These are phyloP conservation scores for Paramormyrops kingsleyae DNA, from an alignment of 2,113 vertebrate species.

Conservation along the genomic window DNA sequence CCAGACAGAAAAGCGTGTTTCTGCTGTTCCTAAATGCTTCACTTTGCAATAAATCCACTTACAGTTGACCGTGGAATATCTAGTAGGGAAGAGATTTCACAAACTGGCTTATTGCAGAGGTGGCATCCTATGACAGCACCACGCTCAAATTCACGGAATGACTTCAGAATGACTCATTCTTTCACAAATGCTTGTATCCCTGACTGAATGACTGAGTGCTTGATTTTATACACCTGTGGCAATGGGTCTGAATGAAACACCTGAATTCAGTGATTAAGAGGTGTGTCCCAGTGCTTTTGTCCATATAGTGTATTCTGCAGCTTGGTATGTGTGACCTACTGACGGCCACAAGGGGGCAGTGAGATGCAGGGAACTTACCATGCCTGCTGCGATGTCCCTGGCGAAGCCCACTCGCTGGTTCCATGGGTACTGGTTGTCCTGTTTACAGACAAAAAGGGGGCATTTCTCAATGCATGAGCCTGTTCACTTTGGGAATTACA, in stretches of 20 bases:
- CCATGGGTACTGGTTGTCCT: constrained; percentile 92
- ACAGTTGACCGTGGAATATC: not conserved
- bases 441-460: constrained; percentile 13
- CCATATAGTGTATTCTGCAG: not conserved
- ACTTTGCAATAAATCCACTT: not conserved
- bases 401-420: constrained; percentile 89
- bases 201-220: not conserved
- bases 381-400: constrained; percentile 88
- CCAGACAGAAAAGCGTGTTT: not conserved
- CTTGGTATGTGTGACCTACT: not conserved
- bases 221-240: not conserved
- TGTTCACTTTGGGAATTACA: not conserved
- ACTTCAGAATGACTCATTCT: not conserved
- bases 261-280: not conserved
- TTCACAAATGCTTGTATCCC: not conserved
- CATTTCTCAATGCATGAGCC: not conserved
- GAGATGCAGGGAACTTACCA: constrained; percentile 64
- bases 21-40: not conserved
- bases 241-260: not conserved
- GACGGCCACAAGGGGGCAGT: constrained; percentile 41
- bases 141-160: not conserved
- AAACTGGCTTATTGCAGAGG: not conserved
- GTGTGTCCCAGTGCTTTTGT: not conserved
- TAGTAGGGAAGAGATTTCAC: not conserved
- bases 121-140: not conserved